These are phyloP conservation scores for Struthidea cinerea DNA, from an alignment of 2,113 vertebrate species.

Conservation along the genomic window DNA sequence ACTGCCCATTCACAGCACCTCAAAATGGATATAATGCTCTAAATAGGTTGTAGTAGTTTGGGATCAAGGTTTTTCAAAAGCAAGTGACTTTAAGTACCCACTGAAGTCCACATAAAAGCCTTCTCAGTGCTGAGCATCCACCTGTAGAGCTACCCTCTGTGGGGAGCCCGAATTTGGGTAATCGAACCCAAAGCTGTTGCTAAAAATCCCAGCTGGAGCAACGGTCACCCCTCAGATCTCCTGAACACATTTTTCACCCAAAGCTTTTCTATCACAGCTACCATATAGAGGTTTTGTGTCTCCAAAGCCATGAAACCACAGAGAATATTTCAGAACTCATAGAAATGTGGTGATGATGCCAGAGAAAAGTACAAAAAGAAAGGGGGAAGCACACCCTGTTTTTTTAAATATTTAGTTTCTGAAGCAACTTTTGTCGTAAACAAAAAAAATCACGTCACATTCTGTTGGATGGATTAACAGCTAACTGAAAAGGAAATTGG, in stretches of 20 bases:
- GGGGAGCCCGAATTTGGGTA: not conserved
- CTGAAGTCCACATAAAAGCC: not conserved
- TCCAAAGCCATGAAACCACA: not conserved
- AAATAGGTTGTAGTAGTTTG: not conserved
- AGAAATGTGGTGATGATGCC: not conserved
- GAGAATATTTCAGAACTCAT: not conserved
- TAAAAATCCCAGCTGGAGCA: not conserved
- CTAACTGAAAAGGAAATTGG: not conserved
- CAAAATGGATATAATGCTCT: fast-evolving
- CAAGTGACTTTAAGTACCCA: not conserved
- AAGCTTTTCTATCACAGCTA: not conserved
- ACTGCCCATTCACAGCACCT: not conserved
- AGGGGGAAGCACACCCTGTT: not conserved
- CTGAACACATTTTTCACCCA: not conserved
- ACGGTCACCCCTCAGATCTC: not conserved
- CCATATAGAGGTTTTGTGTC: not conserved
- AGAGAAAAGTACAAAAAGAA: not conserved
- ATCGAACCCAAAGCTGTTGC: not conserved
- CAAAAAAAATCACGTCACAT: not conserved
- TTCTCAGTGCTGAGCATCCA: not conserved
- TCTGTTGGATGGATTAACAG: not conserved
- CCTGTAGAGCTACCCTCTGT: not conserved
- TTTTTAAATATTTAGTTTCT: not conserved
- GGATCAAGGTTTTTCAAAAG: not conserved
- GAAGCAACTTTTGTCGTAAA: not conserved